Percentiles rank a stretch among this genome's conserved stretches.
These are phyloP conservation scores for Platyura marginata DNA, from an alignment of 1,140 invertebrate species.

Conservation along the genomic window DNA sequence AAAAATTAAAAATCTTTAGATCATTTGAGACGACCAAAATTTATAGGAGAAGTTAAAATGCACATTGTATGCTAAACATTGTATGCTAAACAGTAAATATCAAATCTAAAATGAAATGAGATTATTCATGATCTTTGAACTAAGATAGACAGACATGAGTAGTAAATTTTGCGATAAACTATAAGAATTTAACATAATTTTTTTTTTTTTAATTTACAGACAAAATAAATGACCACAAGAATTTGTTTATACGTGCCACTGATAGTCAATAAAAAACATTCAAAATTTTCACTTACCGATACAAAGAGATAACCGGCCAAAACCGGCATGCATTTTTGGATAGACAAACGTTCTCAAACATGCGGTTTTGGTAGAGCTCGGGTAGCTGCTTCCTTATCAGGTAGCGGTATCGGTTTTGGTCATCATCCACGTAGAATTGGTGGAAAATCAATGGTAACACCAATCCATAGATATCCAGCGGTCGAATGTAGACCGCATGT, in stretches of 20 bases:
- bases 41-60: too few species aligned
- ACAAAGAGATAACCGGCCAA: too few species aligned
- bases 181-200: too few species aligned
- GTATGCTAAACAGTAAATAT: too few species aligned
- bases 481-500: conserved; percentile 21
- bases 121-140: too few species aligned
- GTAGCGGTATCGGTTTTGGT: conserved; percentile 18
- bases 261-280: neutral
- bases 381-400: conserved; percentile 19
- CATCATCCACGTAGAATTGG: conserved; percentile 18
- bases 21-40: too few species aligned
- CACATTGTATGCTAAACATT: too few species aligned
- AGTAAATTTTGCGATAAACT: too few species aligned
- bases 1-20: too few species aligned
- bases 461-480: conserved; percentile 43
- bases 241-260: neutral
- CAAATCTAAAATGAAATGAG: too few species aligned
- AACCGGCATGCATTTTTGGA: conserved; percentile 45
- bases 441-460: conserved; percentile 41
- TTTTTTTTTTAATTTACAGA: too few species aligned
- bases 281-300: neutral
- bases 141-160: too few species aligned
- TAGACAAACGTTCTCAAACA: conserved; percentile 45
- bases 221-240: neutral
- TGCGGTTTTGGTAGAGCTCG: conserved; percentile 37